phyloP scores from a whole-genome alignment of 2,113 vertebrate species.

The Nematolebias whitei region DNA sequence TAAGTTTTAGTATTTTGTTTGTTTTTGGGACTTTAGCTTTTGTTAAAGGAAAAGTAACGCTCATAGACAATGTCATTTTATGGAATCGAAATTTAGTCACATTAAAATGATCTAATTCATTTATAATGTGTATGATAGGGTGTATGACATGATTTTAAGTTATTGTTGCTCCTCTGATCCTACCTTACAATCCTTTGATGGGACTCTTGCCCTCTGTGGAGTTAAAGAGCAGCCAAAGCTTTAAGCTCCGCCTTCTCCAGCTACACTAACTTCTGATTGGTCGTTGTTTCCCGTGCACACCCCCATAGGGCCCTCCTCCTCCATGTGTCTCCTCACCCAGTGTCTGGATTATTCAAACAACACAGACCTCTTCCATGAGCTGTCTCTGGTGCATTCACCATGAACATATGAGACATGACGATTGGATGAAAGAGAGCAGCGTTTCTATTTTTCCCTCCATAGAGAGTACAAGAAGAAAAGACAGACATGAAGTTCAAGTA shows the following conservation, averaged over 20 bases:
- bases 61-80: no score
- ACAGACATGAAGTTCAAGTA: constrained; percentile 74
- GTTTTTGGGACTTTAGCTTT: no score
- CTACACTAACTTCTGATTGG: constrained; percentile 59
- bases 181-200: background rate
- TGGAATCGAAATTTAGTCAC: no score
- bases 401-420: constrained; percentile 45
- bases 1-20: no score
- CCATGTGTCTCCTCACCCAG: constrained; percentile 9
- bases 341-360: constrained; percentile 68
- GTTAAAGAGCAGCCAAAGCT: constrained; percentile 36
- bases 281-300: constrained; percentile 15
- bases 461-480: constrained; percentile 24
- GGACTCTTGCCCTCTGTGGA: constrained; percentile 23
- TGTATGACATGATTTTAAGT: no score
- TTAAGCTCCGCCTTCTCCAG: constrained; percentile 35
- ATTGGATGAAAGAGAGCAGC: constrained; percentile 49
- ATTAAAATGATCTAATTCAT: no score
- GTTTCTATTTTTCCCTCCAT: constrained; percentile 24
- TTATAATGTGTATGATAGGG: no score
- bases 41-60: no score
- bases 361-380: constrained; percentile 54
- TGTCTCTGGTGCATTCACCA: constrained; percentile 23
- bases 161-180: no score
- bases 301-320: constrained; percentile 15